phyloP scores from a whole-genome alignment of 2,797 vertebrate species.

The Pogonophryne albipinna region DNA sequence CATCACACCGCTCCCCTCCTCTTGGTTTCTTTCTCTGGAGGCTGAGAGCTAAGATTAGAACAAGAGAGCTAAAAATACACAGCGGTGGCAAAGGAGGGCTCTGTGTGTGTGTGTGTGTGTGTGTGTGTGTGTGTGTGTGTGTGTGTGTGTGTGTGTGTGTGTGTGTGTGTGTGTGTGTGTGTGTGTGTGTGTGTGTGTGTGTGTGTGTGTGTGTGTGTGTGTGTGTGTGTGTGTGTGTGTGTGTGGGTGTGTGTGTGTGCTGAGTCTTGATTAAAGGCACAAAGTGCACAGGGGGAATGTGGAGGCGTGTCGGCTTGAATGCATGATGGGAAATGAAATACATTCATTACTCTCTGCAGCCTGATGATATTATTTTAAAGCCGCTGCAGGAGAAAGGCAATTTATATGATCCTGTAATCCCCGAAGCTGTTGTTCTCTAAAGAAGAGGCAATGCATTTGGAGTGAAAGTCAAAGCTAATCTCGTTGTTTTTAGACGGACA shows the following conservation, averaged over 20 bases:
- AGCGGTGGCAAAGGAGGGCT: slow-evolving; percentile 21
- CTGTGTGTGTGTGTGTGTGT: slow-evolving; percentile 25
- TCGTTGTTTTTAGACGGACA: neutral
- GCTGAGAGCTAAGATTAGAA: slow-evolving; percentile 79
- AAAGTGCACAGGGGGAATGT: slow-evolving; percentile 7
- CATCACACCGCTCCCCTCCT: slow-evolving; percentile 45
- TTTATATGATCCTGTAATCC: neutral
- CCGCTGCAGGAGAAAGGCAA: neutral
- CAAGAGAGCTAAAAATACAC: slow-evolving; percentile 77
- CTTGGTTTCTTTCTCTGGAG: slow-evolving; percentile 33
- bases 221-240: too few relatives aligned
- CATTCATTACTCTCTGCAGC: slow-evolving; percentile 41
- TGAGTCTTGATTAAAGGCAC: slow-evolving; percentile 44
- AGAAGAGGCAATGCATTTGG: neutral
- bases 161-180: neutral
- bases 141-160: slow-evolving; percentile 22
- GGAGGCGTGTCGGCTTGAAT: slow-evolving; percentile 53
- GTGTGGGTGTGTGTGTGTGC: slow-evolving; percentile 20
- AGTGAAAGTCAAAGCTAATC: neutral
- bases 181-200: too few relatives aligned
- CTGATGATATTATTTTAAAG: slow-evolving; percentile 16
- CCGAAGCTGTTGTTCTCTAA: neutral
- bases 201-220: too few relatives aligned
- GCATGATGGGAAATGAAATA: slow-evolving; percentile 48
- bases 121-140: slow-evolving; percentile 35